Conservation (phyloP, 2,797 vertebrate species). For the Cercopithecus mitis region DNA sequence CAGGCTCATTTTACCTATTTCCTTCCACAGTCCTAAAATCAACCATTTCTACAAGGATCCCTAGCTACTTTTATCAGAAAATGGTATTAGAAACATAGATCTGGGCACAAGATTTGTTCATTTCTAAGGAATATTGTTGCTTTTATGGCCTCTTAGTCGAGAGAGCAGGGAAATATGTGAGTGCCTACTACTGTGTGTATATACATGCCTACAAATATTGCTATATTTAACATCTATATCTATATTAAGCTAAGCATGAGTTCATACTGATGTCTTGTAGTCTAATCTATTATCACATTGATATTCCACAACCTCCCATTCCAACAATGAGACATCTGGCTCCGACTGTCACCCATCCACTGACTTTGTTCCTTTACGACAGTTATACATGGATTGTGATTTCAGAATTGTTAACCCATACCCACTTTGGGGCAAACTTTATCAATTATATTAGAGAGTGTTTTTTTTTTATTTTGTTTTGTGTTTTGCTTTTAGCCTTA, state of each 20-base stretch:
- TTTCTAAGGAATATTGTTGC: neutral
- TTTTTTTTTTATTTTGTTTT: neutral
- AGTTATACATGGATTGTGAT: accelerated
- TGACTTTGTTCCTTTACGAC: neutral
- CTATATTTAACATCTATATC: neutral
- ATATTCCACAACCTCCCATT: neutral
- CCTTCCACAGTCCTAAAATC: neutral
- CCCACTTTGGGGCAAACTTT: neutral
- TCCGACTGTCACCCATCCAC: accelerated
- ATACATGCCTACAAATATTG: neutral
- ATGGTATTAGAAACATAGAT: neutral
- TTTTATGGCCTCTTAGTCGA: neutral
- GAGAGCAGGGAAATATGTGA: neutral
- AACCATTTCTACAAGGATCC: neutral
- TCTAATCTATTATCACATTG: neutral
- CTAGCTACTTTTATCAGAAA: neutral
- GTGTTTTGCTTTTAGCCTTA: neutral
- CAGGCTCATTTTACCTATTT: neutral
- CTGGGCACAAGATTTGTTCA: neutral
- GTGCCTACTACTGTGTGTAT: no score
- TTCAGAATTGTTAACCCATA: neutral
- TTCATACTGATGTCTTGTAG: neutral
- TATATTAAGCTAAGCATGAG: neutral
- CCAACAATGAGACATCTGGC: neutral
- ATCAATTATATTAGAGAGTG: neutral